Evolutionary conservation across 2,797 vertebrate genomes (phyloP).

Genomic region (Tiaroga cobitis): DNA sequence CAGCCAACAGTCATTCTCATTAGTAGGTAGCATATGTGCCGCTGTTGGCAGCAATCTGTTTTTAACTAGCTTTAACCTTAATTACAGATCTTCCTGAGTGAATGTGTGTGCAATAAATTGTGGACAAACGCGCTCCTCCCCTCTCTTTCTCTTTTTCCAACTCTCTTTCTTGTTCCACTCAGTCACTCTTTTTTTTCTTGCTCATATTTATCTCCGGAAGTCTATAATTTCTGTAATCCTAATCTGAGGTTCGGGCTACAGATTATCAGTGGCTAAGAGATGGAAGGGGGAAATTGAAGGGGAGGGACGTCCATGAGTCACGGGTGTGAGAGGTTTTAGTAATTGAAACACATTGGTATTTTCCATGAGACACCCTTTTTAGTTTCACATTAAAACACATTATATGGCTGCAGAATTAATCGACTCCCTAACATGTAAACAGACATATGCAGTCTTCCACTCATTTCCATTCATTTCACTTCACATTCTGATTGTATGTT

Average conservation of each 20-base stretch:
- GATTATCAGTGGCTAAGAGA: conserved; percentile 48
- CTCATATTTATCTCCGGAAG: conserved; percentile 81
- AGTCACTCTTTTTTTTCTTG: not conserved
- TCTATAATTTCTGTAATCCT: conserved; percentile 84
- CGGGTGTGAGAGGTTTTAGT: conserved; percentile 31
- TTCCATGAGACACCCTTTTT: not conserved
- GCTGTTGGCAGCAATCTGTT: conserved; percentile 76
- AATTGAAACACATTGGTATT: not conserved
- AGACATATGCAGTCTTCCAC: not conserved
- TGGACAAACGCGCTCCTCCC: not conserved
- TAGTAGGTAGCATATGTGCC: conserved; percentile 78
- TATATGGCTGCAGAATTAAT: not conserved
- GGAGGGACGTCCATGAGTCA: conserved; percentile 1
- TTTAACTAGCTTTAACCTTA: conserved; percentile 63
- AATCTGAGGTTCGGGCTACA: conserved; percentile 76
- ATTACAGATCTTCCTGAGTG: conserved; percentile 59
- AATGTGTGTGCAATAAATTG: conserved; percentile 8
- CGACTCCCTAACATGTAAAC: not conserved
- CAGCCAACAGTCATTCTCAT: conserved; percentile 74
- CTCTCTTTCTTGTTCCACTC: not conserved
- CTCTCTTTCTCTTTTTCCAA: conserved; percentile 9
- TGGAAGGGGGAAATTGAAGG: conserved; percentile 15
- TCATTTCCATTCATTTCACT: not conserved
- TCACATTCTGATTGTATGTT: conserved; percentile 51
- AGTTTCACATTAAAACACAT: not conserved